Base-by-base conservation (phyloP, 2,797 vertebrate species). In the Sebastolobus altivelis region DNA sequence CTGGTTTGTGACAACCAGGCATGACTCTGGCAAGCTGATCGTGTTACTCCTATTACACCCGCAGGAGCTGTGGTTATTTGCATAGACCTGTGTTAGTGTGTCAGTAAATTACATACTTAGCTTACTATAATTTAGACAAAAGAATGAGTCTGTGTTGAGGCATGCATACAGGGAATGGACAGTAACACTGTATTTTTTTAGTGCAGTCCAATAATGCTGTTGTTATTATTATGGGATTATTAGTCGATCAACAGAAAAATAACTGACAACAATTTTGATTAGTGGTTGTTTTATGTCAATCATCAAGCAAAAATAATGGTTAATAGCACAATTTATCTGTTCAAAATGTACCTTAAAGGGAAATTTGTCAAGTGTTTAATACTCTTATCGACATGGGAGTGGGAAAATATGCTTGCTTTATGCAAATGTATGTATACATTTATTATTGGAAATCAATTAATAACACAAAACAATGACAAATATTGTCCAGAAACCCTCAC, bases 1-100 rank as follows among this genome's bases (percentile, higher is more conserved):
- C 72, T 76, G 33, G 65, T 78, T 25, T 40, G 68, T 37, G 29
- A 46, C 46, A 62, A 69, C 14, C 54, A 25, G 61, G 65, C 43
- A 2, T 78, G 31, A 35, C 54, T 8, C n/a, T 49, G 20, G 3
- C 6, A 16, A 37, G 8, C 61, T 4, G 55, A 49, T 73, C 2
- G 0, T 58, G 35, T 67, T 80, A 6, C 72, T 11, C 12, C 11
- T 4, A 5, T 54, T 38, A 20, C 59, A 40, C 59, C 59, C n/a
- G 1, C 20, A 31, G 43, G 18, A 11, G 4, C 11, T 25, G 1
- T 9, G n/a, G 3, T 0, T 37, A n/a, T 67, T 74, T 58, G 16
- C 11, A 8, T 20, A 3, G 3, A 43, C 29, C 22, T 22, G n/a
- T 31, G 20, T 55, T 7, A 2, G 4, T 43, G 4, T 33, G n/a